Evolutionary conservation across 2,888 invertebrate species (phyloP).

Genomic region (Leptopilina drosophilae): DNA sequence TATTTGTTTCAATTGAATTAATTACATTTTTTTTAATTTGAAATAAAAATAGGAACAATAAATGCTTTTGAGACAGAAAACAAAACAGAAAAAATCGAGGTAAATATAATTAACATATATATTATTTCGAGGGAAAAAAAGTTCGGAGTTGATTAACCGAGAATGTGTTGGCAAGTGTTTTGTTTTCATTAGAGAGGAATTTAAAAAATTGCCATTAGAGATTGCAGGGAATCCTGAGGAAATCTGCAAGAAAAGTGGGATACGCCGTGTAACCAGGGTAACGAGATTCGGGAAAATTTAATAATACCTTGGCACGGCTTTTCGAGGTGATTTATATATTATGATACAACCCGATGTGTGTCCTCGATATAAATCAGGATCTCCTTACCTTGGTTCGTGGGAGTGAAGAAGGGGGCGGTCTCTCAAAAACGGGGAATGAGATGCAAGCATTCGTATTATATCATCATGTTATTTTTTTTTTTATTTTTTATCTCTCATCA

Average conservation of each 20-base stretch:
- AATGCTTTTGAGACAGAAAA: too few species aligned
- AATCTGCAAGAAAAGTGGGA: slow-evolving; percentile 22
- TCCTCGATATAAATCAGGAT: slow-evolving; percentile 64
- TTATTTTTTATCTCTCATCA: neutral
- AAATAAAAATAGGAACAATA: too few species aligned
- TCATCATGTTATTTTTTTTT: neutral
- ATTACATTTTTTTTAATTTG: too few species aligned
- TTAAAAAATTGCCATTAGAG: slow-evolving; percentile 11
- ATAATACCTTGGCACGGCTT: slow-evolving; percentile 49
- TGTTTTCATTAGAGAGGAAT: neutral
- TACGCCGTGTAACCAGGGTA: slow-evolving; percentile 29
- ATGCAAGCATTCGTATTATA: slow-evolving; percentile 25
- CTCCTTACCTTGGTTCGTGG: slow-evolving; percentile 53
- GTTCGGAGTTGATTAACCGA: neutral
- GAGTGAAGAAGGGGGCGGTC: neutral
- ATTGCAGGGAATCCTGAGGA: slow-evolving; percentile 1
- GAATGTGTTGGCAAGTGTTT: neutral
- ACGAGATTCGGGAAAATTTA: slow-evolving; percentile 50
- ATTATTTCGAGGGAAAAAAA: too few species aligned
- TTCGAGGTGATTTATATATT: slow-evolving; percentile 59
- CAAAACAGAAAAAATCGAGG: too few species aligned
- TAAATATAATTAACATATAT: too few species aligned
- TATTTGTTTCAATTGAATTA: too few species aligned
- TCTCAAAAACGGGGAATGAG: slow-evolving; percentile 40
- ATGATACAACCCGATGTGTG: slow-evolving; percentile 56